A percentile compares a stretch with the other conserved stretches of the same genome.
phyloP scores from a whole-genome alignment of 2,888 invertebrate species.

The Phasia obesa region DNA sequence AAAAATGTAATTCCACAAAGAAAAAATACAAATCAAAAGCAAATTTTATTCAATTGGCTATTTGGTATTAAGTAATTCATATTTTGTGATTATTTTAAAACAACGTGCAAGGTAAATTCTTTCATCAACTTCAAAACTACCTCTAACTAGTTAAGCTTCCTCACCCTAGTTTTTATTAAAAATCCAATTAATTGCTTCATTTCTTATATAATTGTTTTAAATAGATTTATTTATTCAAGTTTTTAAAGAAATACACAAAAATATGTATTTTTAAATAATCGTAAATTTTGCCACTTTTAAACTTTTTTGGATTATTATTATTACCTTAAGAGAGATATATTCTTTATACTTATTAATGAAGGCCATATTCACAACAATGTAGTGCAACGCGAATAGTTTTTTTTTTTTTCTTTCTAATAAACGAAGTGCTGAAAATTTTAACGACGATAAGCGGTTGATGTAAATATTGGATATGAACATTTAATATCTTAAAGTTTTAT shows the following conservation, averaged over 20 bases:
- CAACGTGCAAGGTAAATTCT: no score
- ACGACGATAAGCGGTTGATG: slow-evolving; percentile 40
- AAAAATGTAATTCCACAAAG: no score
- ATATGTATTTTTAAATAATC: slow-evolving; percentile 57
- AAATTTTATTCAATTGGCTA: no score
- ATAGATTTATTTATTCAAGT: slow-evolving; percentile 23
- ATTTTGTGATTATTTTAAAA: no score
- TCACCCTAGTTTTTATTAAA: slow-evolving; percentile 33
- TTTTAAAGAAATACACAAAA: slow-evolving; percentile 52
- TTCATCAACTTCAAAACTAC: no score
- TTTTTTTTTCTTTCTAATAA: slow-evolving; percentile 35
- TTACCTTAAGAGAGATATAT: slow-evolving; percentile 11
- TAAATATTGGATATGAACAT: slow-evolving; percentile 49
- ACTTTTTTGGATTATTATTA: slow-evolving; percentile 22
- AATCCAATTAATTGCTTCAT: slow-evolving; percentile 38
- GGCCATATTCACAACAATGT: slow-evolving; percentile 55
- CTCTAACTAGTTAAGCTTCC: no score
- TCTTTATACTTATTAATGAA: slow-evolving; percentile 7
- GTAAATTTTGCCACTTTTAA: slow-evolving; percentile 47
- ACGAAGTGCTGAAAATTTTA: slow-evolving; percentile 44
- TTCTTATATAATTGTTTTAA: slow-evolving; percentile 46
- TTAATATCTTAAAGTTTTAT: slow-evolving; percentile 26
- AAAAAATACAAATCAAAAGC: no score
- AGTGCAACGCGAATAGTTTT: slow-evolving; percentile 45
- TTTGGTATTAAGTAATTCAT: no score